Conservation (phyloP, 1,140 invertebrate genomes). For the Drosophila quadrilineata region DNA sequence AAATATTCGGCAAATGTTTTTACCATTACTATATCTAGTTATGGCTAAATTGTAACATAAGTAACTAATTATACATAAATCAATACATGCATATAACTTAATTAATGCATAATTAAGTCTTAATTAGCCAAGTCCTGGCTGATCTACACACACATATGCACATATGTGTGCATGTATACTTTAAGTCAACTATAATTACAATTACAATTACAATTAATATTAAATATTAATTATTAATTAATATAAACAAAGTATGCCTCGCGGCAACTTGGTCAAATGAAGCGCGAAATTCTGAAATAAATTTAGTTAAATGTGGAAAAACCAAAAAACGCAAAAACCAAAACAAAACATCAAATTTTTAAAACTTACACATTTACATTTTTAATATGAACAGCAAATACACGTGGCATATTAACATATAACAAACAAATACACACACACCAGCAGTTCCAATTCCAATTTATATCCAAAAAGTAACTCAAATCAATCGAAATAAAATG, state of each 20-base stretch:
- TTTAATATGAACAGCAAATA: constrained; percentile 33
- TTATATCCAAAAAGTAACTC: constrained; percentile 30
- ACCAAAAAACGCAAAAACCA: no score
- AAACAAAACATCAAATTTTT: constrained; percentile 62
- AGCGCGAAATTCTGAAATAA: constrained; percentile 77
- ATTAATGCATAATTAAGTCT: constrained; percentile 62
- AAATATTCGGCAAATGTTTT: constrained; percentile 58
- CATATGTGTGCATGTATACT: no score
- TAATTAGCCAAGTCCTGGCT: constrained; percentile 63
- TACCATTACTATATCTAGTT: constrained; percentile 43
- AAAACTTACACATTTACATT: constrained; percentile 67
- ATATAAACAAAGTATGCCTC: constrained; percentile 29
- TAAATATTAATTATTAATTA: constrained; percentile 36
- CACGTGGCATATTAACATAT: constrained; percentile 30
- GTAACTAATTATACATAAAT: constrained; percentile 45
- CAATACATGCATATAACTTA: no score
- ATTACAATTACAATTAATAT: constrained; percentile 36
- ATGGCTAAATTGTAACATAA: constrained; percentile 39
- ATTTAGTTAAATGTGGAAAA: constrained; percentile 68
- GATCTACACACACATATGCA: constrained; percentile 39
- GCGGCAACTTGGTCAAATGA: constrained; percentile 49
- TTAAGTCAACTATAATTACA: constrained; percentile 39
- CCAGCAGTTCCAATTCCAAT: no score
- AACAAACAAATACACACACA: constrained; percentile 32
- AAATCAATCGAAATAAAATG: constrained; percentile 43